Conservation (phyloP, 2,888 invertebrate genomes). For the Apoderus coryli region DNA sequence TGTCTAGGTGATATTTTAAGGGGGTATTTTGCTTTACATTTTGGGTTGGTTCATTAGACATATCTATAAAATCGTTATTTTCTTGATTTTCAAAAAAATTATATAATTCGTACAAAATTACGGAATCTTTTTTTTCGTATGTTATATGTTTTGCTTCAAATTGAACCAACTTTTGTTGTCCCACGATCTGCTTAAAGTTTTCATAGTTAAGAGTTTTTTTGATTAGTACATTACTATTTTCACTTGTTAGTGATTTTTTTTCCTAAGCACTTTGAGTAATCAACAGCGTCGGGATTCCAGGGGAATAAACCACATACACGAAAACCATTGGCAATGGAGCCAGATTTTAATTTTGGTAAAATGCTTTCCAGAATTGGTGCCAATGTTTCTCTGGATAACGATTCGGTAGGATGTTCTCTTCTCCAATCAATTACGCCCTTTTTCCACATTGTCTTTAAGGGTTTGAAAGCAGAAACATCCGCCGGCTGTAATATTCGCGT, state of each 20-base stretch:
- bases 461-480: slow-evolving; percentile 10
- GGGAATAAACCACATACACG: slow-evolving; percentile 5
- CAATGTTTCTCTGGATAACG: slow-evolving; percentile 8
- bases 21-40: too few species aligned
- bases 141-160: too few species aligned
- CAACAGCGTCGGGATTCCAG: slow-evolving; percentile 6
- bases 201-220: slow-evolving; percentile 3
- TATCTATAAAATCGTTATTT: too few species aligned
- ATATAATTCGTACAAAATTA: too few species aligned
- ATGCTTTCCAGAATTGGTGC: slow-evolving; percentile 8
- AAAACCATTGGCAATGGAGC: slow-evolving; percentile 7
- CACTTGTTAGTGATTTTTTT: slow-evolving; percentile 1
- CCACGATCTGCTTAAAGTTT: slow-evolving; percentile 2
- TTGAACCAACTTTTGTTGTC: too few species aligned
- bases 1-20: too few species aligned
- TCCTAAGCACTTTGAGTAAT: slow-evolving; percentile 4
- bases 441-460: slow-evolving; percentile 10
- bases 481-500: slow-evolving; percentile 10
- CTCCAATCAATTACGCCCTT: slow-evolving; percentile 9
- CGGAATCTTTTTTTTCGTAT: too few species aligned
- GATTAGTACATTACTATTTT: slow-evolving; percentile 1
- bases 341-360: not conserved
- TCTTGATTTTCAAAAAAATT: too few species aligned
- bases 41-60: too few species aligned
- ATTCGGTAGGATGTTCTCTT: slow-evolving; percentile 6